Percentiles rank a stretch among this genome's conserved stretches.
These are phyloP conservation scores for Axea sp. DNA, from an alignment of 2,888 invertebrate species.

Conservation along the genomic window DNA sequence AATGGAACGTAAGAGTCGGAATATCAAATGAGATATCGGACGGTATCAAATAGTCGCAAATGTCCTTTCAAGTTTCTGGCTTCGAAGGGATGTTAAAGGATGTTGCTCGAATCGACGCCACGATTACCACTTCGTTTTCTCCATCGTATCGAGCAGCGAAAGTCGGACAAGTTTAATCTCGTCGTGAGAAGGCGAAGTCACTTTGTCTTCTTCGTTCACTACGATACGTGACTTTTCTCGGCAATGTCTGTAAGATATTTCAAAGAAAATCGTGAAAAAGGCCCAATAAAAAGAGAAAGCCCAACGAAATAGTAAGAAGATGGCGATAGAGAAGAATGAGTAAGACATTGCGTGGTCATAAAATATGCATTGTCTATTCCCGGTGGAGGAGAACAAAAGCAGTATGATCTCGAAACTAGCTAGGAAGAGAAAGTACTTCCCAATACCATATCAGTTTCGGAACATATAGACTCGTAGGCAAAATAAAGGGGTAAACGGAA, in stretches of 20 bases:
- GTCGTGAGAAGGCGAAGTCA: slow-evolving; percentile 58
- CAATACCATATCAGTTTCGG: slow-evolving; percentile 72
- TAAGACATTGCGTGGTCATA: slow-evolving; percentile 68
- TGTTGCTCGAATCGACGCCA: slow-evolving; percentile 52
- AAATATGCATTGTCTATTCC: slow-evolving; percentile 76
- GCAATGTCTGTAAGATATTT: slow-evolving; percentile 47
- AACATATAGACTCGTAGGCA: slow-evolving; percentile 42
- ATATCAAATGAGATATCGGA: slow-evolving; percentile 59
- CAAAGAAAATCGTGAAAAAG: slow-evolving; percentile 54
- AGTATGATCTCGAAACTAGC: slow-evolving; percentile 66
- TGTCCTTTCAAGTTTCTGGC: slow-evolving; percentile 33
- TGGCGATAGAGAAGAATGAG: slow-evolving; percentile 28
- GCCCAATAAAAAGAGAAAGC: slow-evolving; percentile 47
- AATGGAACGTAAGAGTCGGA: slow-evolving; percentile 47
- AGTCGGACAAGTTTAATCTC: slow-evolving; percentile 62
- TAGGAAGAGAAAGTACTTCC: slow-evolving; percentile 63
- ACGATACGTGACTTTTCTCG: slow-evolving; percentile 61
- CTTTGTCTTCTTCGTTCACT: slow-evolving; percentile 45
- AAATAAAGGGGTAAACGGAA: slow-evolving; percentile 47
- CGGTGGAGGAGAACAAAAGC: slow-evolving; percentile 68
- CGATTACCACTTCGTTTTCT: slow-evolving; percentile 61
- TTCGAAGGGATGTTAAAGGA: slow-evolving; percentile 45
- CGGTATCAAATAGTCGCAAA: slow-evolving; percentile 52
- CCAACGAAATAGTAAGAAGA: slow-evolving; percentile 28
- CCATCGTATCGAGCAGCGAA: slow-evolving; percentile 42